Base-by-base conservation (phyloP, 2,113 vertebrate species). In the Panthera leo region DNA sequence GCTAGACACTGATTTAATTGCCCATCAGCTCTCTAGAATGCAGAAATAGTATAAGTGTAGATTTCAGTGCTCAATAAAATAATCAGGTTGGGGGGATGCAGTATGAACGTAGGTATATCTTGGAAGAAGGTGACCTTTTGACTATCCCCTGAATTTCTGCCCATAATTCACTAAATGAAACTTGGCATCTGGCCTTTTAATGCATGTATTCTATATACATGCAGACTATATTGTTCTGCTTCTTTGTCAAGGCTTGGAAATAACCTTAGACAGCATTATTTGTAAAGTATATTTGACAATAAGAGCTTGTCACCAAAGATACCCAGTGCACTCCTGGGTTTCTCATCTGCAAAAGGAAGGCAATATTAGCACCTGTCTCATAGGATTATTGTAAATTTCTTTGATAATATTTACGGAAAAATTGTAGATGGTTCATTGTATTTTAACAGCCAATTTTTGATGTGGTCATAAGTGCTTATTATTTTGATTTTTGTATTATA, bases 341-440 rank as follows among this genome's bases (percentile, higher is more conserved):
- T 95, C 42, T 86, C 21, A 78, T 9, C 39, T 73, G 39, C 61
- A 93, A 87, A 90, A 70, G 65, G 34, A 95, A 2, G 31, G 36
- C 42, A 71, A n/a, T 45, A 45, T 7, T 34, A 67, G 58, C 18
- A 71, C 61, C 23, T 25, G 9, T 83, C 23, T 71, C 85, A 65
- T 1, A 45, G 31, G 2, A 4, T n/a, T 76, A 21, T 23, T 90
- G 19, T 78, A 83, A 82, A 86, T 25, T 85, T 21, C 55, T 92
- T 95, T 65, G 70, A 42, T 76, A 48, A 93, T 92, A 76, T 73
- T 96, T 61, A 68, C 18, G 12, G 73, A 45, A 70, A 78, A 94
- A 83, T 63, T 65, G 39, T 4, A 94, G 83, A 71, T 68, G 61
- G 10, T 9, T 89, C 42, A 16, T 94, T 83, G 82, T 73, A 82